These are phyloP conservation scores for Troides oblongomaculatus DNA, from an alignment of 2,888 invertebrate genomes.

Conservation along the genomic window DNA sequence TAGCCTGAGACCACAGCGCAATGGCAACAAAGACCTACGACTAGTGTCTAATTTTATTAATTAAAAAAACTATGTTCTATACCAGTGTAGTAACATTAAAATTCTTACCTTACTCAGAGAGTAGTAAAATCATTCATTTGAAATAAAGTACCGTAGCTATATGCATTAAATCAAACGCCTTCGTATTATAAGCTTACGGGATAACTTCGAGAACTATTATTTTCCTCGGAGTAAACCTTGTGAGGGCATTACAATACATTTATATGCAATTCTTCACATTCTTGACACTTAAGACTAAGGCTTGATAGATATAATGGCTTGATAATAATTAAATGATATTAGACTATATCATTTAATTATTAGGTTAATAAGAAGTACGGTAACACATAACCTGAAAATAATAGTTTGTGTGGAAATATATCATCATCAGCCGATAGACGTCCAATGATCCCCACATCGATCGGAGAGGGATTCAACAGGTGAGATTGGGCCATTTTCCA, in stretches of 20 bases:
- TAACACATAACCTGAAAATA: too few species aligned
- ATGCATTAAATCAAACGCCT: background rate
- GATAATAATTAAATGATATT: background rate
- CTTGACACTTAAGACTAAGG: background rate
- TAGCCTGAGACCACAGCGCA: too few species aligned
- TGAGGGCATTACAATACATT: background rate
- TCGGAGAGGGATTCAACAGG: too few species aligned
- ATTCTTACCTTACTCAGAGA: background rate
- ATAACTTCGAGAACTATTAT: background rate
- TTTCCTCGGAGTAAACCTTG: background rate
- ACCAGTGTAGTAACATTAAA: background rate
- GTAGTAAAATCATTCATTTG: background rate
- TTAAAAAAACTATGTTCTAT: too few species aligned
- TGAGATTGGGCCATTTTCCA: too few species aligned
- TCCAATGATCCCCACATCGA: too few species aligned
- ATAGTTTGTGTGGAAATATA: too few species aligned
- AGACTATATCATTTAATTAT: too few species aligned
- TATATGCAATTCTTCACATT: background rate
- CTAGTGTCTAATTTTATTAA: too few species aligned
- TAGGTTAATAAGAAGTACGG: too few species aligned
- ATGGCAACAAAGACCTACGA: too few species aligned
- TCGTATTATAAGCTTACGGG: background rate
- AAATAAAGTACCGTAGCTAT: background rate
- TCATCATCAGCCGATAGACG: too few species aligned
- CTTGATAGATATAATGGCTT: background rate